These are phyloP conservation scores for Psettodes erumei DNA, from an alignment of 2,113 vertebrate genomes.

Conservation along the genomic window DNA sequence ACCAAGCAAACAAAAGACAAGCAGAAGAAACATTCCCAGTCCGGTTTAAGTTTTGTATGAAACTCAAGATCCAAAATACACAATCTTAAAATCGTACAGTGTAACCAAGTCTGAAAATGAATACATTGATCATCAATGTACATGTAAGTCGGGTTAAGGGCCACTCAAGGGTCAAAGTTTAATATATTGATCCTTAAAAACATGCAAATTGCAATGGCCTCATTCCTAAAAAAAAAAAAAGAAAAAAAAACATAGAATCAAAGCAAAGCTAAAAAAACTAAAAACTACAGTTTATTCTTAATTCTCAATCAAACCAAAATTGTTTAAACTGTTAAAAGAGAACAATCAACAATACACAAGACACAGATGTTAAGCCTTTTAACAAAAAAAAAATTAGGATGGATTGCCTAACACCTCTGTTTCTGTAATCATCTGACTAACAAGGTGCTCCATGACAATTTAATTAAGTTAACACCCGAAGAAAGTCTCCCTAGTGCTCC, in stretches of 20 bases:
- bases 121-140: not conserved
- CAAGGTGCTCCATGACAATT: constrained; percentile 72
- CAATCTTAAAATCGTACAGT: not conserved
- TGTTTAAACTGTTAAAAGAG: not conserved
- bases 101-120: not conserved
- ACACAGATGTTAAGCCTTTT: not conserved
- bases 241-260: not conserved
- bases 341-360: not conserved
- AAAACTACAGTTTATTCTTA: not conserved
- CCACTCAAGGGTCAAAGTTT: constrained; percentile 7
- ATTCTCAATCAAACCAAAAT: not conserved
- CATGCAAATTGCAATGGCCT: not conserved
- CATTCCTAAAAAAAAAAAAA: not conserved
- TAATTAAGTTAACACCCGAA: constrained; percentile 74
- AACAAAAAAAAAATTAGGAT: not conserved
- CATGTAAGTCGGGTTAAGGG: not conserved
- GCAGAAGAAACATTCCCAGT: not conserved
- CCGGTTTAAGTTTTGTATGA: not conserved
- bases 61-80: not conserved
- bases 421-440: constrained; percentile 63
- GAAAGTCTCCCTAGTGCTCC: constrained; percentile 56
- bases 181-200: constrained; percentile 12
- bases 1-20: constrained; percentile 51
- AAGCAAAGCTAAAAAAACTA: not conserved
- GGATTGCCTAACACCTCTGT: constrained; percentile 3